These are phyloP conservation scores for Mustela lutreola DNA, from an alignment of 2,113 vertebrate species.

Conservation along the genomic window DNA sequence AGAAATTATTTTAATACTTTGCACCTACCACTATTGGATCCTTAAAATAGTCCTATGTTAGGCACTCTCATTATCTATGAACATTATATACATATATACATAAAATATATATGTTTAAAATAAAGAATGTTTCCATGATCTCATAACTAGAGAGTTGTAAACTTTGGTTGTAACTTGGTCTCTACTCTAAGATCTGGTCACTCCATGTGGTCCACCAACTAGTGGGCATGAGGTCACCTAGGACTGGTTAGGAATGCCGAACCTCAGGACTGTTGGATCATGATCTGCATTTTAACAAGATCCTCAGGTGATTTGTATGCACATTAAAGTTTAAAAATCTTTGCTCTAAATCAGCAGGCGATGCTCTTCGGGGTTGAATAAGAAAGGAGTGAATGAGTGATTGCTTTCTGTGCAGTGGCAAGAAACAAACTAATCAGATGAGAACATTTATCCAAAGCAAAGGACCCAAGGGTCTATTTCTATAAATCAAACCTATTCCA, in stretches of 20 bases:
- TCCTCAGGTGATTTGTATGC: not conserved
- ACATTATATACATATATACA: not conserved
- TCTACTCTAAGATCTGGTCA: not conserved
- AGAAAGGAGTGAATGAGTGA: conserved; percentile 11
- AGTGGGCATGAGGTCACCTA: not conserved
- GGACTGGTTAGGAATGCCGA: not conserved
- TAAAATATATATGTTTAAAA: not conserved
- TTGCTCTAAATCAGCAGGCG: conserved; percentile 29
- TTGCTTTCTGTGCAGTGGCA: not conserved
- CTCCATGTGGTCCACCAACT: not conserved
- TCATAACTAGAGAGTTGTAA: not conserved
- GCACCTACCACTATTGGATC: not conserved
- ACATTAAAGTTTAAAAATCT: not conserved
- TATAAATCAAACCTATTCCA: conserved; percentile 39
- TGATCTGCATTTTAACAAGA: conserved; percentile 1
- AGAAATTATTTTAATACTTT: not conserved
- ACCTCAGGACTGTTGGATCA: not conserved
- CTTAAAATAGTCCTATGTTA: not conserved
- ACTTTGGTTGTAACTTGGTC: not conserved
- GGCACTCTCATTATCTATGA: not conserved
- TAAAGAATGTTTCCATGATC: not conserved
- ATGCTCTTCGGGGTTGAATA: not conserved
- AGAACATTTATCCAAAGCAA: not conserved
- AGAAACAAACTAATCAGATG: conserved; percentile 17
- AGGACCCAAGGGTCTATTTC: not conserved